Base-by-base conservation (phyloP, 1,140 invertebrate genomes). In the Cataglyphis hispanica region DNA sequence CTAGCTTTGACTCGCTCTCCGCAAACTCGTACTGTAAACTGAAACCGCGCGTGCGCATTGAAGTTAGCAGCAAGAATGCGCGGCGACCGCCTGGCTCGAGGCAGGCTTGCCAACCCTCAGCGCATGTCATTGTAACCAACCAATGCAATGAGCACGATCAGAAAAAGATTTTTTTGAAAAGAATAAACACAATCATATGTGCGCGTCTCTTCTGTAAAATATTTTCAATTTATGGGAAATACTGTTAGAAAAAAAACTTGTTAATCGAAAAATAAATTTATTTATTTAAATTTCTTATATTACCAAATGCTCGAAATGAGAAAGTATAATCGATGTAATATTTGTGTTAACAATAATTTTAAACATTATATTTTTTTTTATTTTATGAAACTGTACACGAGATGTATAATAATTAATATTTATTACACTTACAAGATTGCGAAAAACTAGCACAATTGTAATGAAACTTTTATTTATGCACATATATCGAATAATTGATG, bases 21-120 rank as follows among this genome's bases (percentile, higher is more conserved):
- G 46, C 16, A 50, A 50, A 19, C 46, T 50, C 31, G 6, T 7
- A 60, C 37, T 40, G 66, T 81, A 58, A 81, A 81, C 66, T 81
- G 63, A 80, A 69, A 10, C 40, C 22, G 16, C 13, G 7, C 37
- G 25, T 7, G 19, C 31, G 40, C 11, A 0, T 27, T 74, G 66
- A 74, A 83, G 67, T 81, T 7, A 43, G 25, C 66, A 11, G 34
- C 78, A 13, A 81, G 66, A 77, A 80, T 43, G 61, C 37, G 74
- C 58, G 22, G 22, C 43, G 64, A 50, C 63, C n/a, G 16, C 2
- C 7, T 60, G 27, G 16, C 16, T 5, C 11, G 40, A 13, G 5
- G 16, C 63, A 80, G 43, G 63, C 1, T 25, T 0, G 43, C 43
- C 76, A 80, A 80, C 76, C 76, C n/a, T 58, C 8, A 25, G 13